A percentile compares a stretch with the other conserved stretches of the same genome.
Evolutionary conservation across 30 jellyfish, hydroid and myxozoan species (phyloP).

Genomic region (Turritopsis dohrnii): DNA sequence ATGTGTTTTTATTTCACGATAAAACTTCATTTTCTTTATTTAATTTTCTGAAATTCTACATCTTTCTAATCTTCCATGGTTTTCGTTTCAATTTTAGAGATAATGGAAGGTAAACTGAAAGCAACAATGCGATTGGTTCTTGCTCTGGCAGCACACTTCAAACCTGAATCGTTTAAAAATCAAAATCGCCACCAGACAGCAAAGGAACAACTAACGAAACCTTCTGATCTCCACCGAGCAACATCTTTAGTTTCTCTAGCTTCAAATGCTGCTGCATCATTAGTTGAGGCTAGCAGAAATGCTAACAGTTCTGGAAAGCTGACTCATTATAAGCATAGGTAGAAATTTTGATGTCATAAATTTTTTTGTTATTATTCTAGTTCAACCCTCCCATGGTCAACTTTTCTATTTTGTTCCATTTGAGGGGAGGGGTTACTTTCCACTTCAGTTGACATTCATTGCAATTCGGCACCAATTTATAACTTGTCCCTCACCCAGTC

Average conservation of each 20-base stretch:
- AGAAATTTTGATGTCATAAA: not conserved
- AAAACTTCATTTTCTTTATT: too few species aligned
- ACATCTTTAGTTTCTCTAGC: conserved; percentile 74
- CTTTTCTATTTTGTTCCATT: too few species aligned
- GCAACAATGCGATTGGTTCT: conserved; percentile 86
- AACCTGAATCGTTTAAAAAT: conserved; percentile 64
- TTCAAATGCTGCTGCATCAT: conserved; percentile 92
- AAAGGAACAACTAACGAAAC: not conserved
- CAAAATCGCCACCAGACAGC: conserved; percentile 2
- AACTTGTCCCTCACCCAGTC: too few species aligned
- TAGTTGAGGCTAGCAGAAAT: conserved; percentile 70
- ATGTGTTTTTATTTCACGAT: too few species aligned
- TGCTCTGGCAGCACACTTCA: conserved; percentile 95
- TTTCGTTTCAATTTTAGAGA: conserved; percentile 36
- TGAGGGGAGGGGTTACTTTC: too few species aligned
- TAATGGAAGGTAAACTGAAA: conserved; percentile 76
- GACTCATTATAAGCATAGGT: conserved; percentile 63
- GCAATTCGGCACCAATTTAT: too few species aligned
- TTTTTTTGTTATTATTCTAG: too few species aligned
- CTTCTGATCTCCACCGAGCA: conserved; percentile 39
- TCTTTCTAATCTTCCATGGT: not conserved
- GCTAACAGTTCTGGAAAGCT: conserved; percentile 60
- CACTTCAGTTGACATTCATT: too few species aligned
- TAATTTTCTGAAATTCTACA: not conserved
- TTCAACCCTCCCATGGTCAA: too few species aligned